These are phyloP conservation scores for Hipparchia semele DNA, from an alignment of 2,888 invertebrate genomes.

Conservation along the genomic window DNA sequence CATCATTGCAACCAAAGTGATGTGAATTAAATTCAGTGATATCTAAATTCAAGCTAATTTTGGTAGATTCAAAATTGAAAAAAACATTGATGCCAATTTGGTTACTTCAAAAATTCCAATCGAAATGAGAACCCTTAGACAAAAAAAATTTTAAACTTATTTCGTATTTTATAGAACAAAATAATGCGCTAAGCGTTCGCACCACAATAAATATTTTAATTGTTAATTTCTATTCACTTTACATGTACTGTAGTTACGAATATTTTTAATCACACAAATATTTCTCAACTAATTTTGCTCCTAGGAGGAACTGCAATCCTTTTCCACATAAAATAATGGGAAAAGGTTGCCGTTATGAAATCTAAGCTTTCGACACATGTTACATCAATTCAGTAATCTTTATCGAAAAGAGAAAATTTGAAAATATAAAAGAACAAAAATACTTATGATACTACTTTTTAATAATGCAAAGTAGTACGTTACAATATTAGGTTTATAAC, in stretches of 20 bases:
- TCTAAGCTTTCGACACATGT: no score
- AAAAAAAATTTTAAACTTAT: neutral
- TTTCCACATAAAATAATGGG: no score
- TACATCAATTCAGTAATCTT: no score
- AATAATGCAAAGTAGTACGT: no score
- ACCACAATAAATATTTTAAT: no score
- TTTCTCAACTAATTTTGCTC: neutral
- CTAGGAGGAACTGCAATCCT: no score
- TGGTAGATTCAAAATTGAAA: neutral
- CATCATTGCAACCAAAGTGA: conserved; percentile 28
- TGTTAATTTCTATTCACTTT: no score
- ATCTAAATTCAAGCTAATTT: conserved; percentile 12
- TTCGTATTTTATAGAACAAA: no score
- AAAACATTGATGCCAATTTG: neutral
- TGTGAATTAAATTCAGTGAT: conserved; percentile 16
- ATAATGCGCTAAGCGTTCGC: no score
- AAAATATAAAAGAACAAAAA: no score
- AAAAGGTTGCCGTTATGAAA: neutral
- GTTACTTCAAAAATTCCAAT: neutral
- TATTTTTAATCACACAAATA: neutral
- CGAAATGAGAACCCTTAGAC: neutral
- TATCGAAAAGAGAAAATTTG: no score
- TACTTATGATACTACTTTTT: no score
- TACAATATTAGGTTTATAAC: neutral
- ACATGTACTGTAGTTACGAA: neutral